Conservation (phyloP, 1,140 invertebrate species). For the Dolichoris vasculosae region DNA sequence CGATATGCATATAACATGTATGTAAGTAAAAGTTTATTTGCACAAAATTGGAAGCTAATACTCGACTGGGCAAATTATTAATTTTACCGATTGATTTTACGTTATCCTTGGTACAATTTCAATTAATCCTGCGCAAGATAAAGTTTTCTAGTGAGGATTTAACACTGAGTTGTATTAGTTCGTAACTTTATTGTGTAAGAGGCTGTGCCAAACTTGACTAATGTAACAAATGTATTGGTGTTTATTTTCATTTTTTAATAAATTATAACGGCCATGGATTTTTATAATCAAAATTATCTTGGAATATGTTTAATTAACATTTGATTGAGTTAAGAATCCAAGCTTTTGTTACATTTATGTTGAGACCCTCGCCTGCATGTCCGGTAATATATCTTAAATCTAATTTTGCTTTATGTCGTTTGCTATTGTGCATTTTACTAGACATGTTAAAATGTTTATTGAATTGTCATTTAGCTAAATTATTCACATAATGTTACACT, state of each 20-base stretch:
- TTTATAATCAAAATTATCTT: neutral
- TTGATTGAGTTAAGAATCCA: constrained; percentile 38
- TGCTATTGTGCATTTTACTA: constrained; percentile 41
- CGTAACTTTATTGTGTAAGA: constrained; percentile 48
- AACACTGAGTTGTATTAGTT: constrained; percentile 43
- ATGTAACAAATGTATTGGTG: constrained; percentile 36
- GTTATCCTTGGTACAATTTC: constrained; percentile 6
- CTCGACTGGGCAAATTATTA: neutral
- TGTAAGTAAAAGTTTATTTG: neutral
- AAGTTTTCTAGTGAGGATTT: constrained; percentile 14
- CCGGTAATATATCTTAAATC: constrained; percentile 36
- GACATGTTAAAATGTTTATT: constrained; percentile 31
- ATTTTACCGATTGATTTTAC: constrained; percentile 31
- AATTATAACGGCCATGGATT: neutral
- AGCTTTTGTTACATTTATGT: constrained; percentile 72
- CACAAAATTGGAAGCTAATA: neutral
- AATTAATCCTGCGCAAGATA: constrained; percentile 31
- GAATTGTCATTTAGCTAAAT: constrained; percentile 8
- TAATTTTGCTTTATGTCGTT: constrained; percentile 48
- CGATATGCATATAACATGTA: neutral
- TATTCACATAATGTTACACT: constrained; percentile 41
- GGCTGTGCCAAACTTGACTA: constrained; percentile 44
- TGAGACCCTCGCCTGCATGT: constrained; percentile 70
- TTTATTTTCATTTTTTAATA: neutral
- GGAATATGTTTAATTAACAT: neutral